Percentiles rank a stretch among this genome's conserved stretches.
phyloP scores from a whole-genome alignment of 2,888 invertebrate genomes.

The Aphodius sticticus region DNA sequence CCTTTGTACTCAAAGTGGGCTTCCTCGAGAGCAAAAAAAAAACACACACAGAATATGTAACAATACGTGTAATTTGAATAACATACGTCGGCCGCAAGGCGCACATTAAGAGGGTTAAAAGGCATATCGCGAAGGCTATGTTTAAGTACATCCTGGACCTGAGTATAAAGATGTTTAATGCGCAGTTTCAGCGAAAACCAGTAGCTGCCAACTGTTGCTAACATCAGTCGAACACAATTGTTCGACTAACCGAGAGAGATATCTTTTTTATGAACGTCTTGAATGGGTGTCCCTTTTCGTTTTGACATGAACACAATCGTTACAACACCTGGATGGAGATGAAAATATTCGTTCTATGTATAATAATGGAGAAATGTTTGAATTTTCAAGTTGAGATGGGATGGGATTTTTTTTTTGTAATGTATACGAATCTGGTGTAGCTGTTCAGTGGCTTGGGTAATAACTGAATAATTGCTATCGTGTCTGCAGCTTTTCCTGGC shows the following conservation, averaged over 20 bases:
- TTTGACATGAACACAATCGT: not conserved
- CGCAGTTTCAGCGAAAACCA: not conserved
- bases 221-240: not conserved
- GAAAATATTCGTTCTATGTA: no score
- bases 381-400: not conserved
- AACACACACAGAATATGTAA: not conserved
- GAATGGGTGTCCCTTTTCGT: not conserved
- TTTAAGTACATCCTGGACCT: not conserved
- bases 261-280: not conserved
- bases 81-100: not conserved
- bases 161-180: not conserved
- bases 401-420: not conserved
- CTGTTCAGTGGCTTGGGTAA: not conserved
- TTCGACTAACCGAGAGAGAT: not conserved
- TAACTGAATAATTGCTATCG: not conserved
- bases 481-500: not conserved
- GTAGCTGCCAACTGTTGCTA: not conserved
- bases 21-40: no score
- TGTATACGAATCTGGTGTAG: not conserved
- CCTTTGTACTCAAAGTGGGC: no score
- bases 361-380: no score
- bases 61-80: not conserved
- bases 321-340: not conserved
- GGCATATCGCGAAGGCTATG: constrained; percentile 4
- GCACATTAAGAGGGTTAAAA: not conserved